Base-by-base conservation (phyloP, 1,140 invertebrate species). In the Neelides sp. region DNA sequence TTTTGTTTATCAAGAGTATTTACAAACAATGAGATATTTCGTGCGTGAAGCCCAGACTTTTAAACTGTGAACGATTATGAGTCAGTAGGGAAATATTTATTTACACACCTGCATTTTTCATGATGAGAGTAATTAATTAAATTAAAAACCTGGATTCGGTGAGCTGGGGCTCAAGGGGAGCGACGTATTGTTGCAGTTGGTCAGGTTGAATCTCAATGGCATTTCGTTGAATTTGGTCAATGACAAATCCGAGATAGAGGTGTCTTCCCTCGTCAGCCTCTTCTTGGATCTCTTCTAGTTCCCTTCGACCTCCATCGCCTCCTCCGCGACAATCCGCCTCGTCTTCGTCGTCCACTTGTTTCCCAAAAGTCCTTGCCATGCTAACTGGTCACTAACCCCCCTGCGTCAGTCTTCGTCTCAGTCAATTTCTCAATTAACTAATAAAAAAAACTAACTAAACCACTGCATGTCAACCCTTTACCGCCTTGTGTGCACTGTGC, bases 221-320 rank as follows among this genome's bases (percentile, higher is more conserved):
- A n/a, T 42, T 34, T 17, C 52, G 43, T 8, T 19, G 13, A 20
- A 58, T 48, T 46, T 58, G 48, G 17, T 47, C 42, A 4, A 48
- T 27, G 15, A 58, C 19, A 41, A 58, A 58, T 12, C 54, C 52
- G 12, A 58, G 20, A 28, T 54, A 54, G 26, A 58, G 39, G 46
- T 58, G 56, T 32, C 39, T 23, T 23, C 56, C 52, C 49, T 54
- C 52, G n/a, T 46, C 52, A 17, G 56, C 56, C 23, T 52, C 52
- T 22, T 58, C 52, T 4, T 37, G 26, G 17, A 57, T 50, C 20
- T 41, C 47, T 35, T 54, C 46, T 28, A 20, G 13, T 19, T 8
- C 39, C 10, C 19, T 10, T 34, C 42, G 22, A 19, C 22, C 15
- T 8, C 27, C 26, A 47, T 22, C 15, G 23, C 7, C 32, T 41